Conservation (phyloP, 1,140 invertebrate genomes). For the Drosophila equinoxialis region DNA sequence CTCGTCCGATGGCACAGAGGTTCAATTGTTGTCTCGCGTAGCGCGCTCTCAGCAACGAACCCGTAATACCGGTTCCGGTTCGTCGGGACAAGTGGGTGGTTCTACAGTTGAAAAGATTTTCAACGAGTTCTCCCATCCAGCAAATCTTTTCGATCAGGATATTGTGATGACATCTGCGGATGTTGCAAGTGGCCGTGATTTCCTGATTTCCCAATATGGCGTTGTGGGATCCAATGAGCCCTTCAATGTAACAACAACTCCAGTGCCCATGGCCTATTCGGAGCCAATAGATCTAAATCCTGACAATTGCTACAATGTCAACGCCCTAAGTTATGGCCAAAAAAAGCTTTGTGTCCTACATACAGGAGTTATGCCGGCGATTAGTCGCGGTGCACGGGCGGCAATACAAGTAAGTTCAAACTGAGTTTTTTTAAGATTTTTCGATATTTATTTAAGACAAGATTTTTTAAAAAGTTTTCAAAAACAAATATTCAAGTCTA, state of each 20-base stretch:
- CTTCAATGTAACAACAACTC: constrained; percentile 45
- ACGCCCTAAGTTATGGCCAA: constrained; percentile 88
- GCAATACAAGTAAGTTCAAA: constrained; percentile 84
- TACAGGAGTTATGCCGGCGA: constrained; percentile 89
- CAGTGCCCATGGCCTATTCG: constrained; percentile 49
- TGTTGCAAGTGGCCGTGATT: constrained; percentile 51
- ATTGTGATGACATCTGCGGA: constrained; percentile 60
- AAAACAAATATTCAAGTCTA: too few relatives aligned
- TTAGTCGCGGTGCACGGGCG: constrained; percentile 86
- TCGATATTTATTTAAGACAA: too few relatives aligned
- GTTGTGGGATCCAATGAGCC: constrained; percentile 30
- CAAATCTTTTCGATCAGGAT: constrained; percentile 56
- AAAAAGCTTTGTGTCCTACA: constrained; percentile 90
- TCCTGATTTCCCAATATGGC: constrained; percentile 50
- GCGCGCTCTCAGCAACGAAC: constrained; percentile 54
- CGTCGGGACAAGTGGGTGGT: background rate
- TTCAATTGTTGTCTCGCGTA: constrained; percentile 60
- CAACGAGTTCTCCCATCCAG: constrained; percentile 11
- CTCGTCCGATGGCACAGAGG: constrained; percentile 26
- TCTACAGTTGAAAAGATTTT: constrained; percentile 20
- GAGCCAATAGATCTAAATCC: constrained; percentile 78
- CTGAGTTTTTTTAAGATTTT: too few relatives aligned
- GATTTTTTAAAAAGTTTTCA: too few relatives aligned
- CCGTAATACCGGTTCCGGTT: constrained; percentile 31
- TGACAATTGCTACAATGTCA: constrained; percentile 85